Evolutionary conservation across 1,140 invertebrate genomes (phyloP).

Genomic region (Heliconius hermathena): DNA sequence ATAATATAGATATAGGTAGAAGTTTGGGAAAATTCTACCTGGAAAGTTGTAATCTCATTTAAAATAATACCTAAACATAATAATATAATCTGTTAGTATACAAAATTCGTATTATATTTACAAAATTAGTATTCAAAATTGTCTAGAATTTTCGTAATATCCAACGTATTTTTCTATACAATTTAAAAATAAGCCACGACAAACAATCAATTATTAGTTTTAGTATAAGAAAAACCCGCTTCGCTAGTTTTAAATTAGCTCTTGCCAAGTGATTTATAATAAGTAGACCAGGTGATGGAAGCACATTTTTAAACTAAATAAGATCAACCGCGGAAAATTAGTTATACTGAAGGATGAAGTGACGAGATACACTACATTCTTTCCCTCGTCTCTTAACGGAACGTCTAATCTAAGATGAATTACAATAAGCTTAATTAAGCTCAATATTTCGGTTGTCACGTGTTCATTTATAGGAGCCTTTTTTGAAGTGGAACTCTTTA

Average conservation of each 20-base stretch:
- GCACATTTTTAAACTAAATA: conserved; percentile 12
- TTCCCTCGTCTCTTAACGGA: neutral
- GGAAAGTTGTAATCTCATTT: neutral
- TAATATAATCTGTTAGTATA: neutral
- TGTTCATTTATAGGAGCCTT: neutral
- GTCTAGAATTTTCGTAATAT: neutral
- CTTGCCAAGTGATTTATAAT: neutral
- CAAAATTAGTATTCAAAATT: neutral
- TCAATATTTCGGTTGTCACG: neutral
- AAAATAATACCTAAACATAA: neutral
- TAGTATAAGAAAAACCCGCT: neutral
- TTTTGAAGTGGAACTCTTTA: no score
- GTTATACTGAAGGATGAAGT: neutral
- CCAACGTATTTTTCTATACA: neutral
- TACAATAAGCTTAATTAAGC: neutral
- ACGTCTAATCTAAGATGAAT: neutral
- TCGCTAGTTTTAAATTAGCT: conserved; percentile 8
- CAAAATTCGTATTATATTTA: no score
- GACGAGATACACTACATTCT: neutral
- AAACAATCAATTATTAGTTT: neutral
- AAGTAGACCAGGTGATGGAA: neutral
- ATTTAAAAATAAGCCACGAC: neutral
- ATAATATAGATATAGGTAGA: neutral
- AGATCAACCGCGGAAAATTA: conserved; percentile 4
- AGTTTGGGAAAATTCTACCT: neutral